Conservation (phyloP, 2,888 invertebrate species). For the Luperina testacea region DNA sequence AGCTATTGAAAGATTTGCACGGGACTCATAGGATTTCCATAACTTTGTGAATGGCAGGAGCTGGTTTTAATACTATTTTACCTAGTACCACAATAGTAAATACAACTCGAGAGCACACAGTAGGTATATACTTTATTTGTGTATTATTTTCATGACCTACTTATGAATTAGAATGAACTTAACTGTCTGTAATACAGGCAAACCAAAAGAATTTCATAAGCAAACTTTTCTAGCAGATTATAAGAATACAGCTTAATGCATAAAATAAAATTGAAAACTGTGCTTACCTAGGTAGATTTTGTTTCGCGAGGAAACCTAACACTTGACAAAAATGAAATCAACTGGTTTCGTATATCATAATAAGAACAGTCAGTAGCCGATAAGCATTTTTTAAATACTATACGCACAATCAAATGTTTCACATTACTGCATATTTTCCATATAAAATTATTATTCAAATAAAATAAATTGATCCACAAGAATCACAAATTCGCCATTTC, state of each 20-base stretch:
- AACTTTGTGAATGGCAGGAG: not conserved
- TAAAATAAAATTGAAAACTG: constrained; percentile 27
- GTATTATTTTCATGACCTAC: constrained; percentile 70
- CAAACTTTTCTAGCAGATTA: not conserved
- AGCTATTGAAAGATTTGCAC: constrained; percentile 5
- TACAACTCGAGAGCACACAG: constrained; percentile 18
- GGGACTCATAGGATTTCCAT: not conserved
- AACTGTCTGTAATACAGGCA: constrained; percentile 5
- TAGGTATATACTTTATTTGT: constrained; percentile 63
- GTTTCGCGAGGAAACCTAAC: constrained; percentile 75
- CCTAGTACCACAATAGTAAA: constrained; percentile 31
- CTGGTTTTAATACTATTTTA: constrained; percentile 9
- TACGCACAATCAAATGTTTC: constrained; percentile 68
- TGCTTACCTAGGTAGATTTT: constrained; percentile 74
- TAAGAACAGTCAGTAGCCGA: constrained; percentile 68
- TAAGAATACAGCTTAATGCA: not conserved
- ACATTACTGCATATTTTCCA: constrained; percentile 76
- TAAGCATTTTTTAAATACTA: constrained; percentile 67
- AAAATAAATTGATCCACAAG: constrained; percentile 81
- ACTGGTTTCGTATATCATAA: constrained; percentile 75
- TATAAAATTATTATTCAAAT: constrained; percentile 74
- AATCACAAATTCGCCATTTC: constrained; percentile 88
- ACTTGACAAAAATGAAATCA: constrained; percentile 75
- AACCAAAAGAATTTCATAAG: constrained; percentile 10
- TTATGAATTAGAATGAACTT: constrained; percentile 46